Conservation (phyloP, 2,888 invertebrate species). For the Hirtodrosophila cameraria region DNA sequence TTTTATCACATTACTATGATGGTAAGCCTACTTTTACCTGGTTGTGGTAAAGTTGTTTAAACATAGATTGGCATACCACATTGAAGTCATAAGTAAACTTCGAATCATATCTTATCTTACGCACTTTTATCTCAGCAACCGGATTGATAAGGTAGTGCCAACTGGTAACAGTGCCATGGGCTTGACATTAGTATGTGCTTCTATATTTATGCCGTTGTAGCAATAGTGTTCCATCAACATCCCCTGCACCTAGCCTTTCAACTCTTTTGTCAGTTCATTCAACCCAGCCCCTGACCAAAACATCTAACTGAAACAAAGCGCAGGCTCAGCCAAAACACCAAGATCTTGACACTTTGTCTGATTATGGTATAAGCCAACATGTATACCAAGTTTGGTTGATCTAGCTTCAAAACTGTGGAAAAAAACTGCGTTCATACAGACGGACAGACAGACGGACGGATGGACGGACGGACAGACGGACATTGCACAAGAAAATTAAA, state of each 20-base stretch:
- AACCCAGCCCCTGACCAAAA: conserved; percentile 25
- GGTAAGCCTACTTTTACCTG: too few species aligned
- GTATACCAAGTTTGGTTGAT: too few species aligned
- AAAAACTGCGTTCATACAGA: too few species aligned
- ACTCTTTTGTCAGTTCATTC: conserved; percentile 44
- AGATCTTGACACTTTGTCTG: too few species aligned
- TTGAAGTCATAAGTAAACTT: conserved; percentile 6
- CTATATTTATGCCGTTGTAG: conserved; percentile 5
- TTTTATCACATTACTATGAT: too few species aligned
- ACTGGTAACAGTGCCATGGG: not conserved
- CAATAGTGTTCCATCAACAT: conserved; percentile 31
- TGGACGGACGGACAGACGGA: too few species aligned
- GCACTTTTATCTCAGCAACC: conserved; percentile 33
- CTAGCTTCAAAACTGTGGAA: too few species aligned
- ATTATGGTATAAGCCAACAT: too few species aligned
- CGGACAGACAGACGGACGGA: too few species aligned
- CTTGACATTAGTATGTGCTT: conserved; percentile 2
- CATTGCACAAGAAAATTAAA: conserved; percentile 14
- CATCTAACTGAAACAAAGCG: conserved; percentile 13
- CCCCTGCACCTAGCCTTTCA: conserved; percentile 39
- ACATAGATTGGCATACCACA: conserved; percentile 23
- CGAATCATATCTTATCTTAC: conserved; percentile 48
- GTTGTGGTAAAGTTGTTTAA: conserved; percentile 11
- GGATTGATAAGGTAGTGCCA: conserved; percentile 35
- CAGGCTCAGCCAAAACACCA: conserved; percentile 14